A percentile compares a stretch with the other conserved stretches of the same genome.
Evolutionary conservation across 2,797 vertebrate genomes (phyloP).

Genomic region (Urocyon cinereoargenteus): DNA sequence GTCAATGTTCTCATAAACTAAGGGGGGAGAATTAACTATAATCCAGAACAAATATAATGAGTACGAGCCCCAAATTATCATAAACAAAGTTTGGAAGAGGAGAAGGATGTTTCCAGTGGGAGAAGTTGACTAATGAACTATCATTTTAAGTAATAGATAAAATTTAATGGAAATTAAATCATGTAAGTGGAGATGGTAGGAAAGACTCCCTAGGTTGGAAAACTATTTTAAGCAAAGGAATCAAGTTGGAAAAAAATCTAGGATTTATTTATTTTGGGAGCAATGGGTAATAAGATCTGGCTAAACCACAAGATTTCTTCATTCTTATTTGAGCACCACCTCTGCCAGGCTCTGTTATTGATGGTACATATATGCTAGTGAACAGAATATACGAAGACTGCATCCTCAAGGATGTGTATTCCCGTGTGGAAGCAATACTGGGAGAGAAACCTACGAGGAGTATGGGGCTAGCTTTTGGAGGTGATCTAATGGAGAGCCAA

Average conservation of each 20-base stretch:
- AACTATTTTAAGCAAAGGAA: conserved; percentile 27
- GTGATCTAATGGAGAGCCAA: not conserved
- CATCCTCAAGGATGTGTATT: not conserved
- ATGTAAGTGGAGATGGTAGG: not conserved
- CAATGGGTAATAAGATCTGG: not conserved
- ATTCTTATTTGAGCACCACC: conserved; percentile 12
- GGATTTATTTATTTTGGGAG: not conserved
- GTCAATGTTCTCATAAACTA: not conserved
- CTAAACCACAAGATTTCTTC: not conserved
- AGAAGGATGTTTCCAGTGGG: not conserved
- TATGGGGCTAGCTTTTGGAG: not conserved
- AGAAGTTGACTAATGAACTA: not conserved
- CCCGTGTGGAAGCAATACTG: not conserved
- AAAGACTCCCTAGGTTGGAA: not conserved
- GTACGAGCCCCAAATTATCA: not conserved
- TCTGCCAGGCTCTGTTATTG: not conserved
- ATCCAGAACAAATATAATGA: conserved; percentile 9
- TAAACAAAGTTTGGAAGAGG: not conserved
- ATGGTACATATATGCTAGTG: not conserved
- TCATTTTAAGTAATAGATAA: not conserved
- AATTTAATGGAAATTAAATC: conserved; percentile 47
- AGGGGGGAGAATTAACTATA: not conserved
- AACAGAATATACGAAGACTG: not conserved
- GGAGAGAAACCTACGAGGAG: not conserved
- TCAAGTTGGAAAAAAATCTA: not conserved